These are phyloP conservation scores for Geophilus truncorum DNA, from an alignment of 2,888 invertebrate genomes.

Conservation along the genomic window DNA sequence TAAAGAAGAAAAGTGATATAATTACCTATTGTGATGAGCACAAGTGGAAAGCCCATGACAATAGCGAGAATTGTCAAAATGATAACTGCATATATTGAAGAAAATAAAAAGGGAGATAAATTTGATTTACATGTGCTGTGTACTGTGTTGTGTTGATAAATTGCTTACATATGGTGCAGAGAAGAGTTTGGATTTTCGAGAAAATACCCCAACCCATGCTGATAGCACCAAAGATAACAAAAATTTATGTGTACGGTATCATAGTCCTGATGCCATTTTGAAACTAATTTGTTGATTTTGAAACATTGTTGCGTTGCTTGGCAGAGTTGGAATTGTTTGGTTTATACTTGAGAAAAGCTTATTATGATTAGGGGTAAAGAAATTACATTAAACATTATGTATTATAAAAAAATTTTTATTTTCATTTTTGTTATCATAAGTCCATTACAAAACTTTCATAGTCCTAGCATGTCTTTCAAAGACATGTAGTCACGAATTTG, in stretches of 20 bases:
- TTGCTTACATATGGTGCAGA: background rate
- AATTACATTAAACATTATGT: background rate
- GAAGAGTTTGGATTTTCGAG: background rate
- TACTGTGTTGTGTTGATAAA: background rate
- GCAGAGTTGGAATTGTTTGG: background rate
- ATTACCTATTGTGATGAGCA: background rate
- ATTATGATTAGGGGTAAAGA: no score
- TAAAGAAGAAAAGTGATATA: background rate
- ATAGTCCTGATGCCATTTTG: background rate
- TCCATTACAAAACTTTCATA: background rate
- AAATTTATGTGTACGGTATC: background rate
- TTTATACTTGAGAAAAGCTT: no score
- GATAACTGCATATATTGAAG: background rate
- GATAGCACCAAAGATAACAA: background rate
- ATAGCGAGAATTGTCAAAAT: background rate
- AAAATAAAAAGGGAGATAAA: background rate
- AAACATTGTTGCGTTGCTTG: background rate
- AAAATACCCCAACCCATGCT: background rate
- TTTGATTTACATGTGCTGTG: no score
- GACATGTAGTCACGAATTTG: background rate
- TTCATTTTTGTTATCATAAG: background rate
- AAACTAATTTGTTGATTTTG: background rate
- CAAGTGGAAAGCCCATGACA: background rate
- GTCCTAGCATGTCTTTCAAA: background rate
- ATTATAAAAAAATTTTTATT: background rate